Conservation (phyloP, 2,797 vertebrate genomes). For the Helarctos malayanus region DNA sequence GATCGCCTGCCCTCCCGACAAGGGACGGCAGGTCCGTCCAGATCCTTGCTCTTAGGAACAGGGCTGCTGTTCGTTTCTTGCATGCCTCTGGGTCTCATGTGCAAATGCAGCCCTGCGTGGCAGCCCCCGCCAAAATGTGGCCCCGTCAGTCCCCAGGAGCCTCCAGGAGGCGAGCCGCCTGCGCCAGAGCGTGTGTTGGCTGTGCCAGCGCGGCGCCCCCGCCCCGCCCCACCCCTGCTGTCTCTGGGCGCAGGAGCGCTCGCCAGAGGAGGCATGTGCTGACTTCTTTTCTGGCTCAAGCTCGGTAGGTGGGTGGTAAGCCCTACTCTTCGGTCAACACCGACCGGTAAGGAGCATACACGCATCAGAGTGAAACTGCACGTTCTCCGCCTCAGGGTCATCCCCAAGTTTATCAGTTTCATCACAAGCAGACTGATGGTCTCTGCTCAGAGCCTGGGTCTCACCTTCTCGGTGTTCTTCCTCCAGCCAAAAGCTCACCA, state of each 20-base stretch:
- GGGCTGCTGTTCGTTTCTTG: neutral
- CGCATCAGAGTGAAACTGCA: fast-evolving
- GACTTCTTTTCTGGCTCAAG: fast-evolving
- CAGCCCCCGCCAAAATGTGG: no score
- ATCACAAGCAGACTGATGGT: neutral
- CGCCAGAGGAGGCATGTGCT: fast-evolving
- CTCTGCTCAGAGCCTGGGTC: neutral
- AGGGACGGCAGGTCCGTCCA: neutral
- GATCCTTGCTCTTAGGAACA: neutral
- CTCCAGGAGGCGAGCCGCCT: neutral
- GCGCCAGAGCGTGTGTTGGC: fast-evolving
- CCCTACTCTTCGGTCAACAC: fast-evolving
- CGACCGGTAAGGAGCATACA: fast-evolving
- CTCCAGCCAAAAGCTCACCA: conserved; percentile 97
- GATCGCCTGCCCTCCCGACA: fast-evolving
- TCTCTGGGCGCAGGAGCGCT: fast-evolving
- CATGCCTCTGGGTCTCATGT: neutral
- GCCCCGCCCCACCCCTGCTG: fast-evolving
- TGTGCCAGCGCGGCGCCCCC: fast-evolving
- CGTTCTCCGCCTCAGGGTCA: fast-evolving
- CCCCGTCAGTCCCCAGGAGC: neutral
- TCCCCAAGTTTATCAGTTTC: fast-evolving
- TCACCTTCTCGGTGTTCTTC: conserved; percentile 69
- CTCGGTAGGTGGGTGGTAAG: no score
- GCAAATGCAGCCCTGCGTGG: no score